phyloP scores from a whole-genome alignment of 2,113 vertebrate genomes.

The Coptodon rendalli region DNA sequence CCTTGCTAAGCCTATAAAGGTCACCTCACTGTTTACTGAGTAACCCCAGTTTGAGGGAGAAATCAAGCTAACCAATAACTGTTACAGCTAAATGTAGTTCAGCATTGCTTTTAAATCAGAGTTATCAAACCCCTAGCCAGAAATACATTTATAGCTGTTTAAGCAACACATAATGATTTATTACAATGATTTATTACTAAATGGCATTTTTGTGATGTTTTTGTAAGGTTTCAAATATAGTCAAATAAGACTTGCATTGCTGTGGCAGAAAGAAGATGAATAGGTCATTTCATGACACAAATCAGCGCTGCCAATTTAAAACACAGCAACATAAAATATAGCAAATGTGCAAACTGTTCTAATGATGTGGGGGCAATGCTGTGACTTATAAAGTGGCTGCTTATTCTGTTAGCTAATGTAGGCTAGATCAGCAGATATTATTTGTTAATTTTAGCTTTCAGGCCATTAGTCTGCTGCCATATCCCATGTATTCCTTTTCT shows the following conservation, averaged over 20 bases:
- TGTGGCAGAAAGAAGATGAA: neutral
- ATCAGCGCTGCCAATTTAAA: neutral
- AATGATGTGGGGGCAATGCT: neutral
- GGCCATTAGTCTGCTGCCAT: neutral
- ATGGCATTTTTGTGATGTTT: fast-evolving
- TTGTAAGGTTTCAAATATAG: neutral
- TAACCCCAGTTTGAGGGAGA: neutral
- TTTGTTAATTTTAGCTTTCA: neutral
- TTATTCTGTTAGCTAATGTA: neutral
- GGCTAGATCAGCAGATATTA: neutral
- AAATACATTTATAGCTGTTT: neutral
- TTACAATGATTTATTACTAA: neutral
- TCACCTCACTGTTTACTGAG: neutral
- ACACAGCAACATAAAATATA: neutral
- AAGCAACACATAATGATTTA: neutral
- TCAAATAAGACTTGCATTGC: neutral
- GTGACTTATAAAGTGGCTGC: neutral
- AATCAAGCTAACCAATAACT: neutral
- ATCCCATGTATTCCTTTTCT: neutral
- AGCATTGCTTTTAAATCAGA: neutral
- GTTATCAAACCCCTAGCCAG: neutral
- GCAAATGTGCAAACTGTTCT: neutral
- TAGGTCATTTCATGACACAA: neutral
- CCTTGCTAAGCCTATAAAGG: neutral
- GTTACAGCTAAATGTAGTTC: neutral